Evolutionary conservation across 2,797 vertebrate genomes (phyloP).

Genomic region (Alcedo quadribrachys): DNA sequence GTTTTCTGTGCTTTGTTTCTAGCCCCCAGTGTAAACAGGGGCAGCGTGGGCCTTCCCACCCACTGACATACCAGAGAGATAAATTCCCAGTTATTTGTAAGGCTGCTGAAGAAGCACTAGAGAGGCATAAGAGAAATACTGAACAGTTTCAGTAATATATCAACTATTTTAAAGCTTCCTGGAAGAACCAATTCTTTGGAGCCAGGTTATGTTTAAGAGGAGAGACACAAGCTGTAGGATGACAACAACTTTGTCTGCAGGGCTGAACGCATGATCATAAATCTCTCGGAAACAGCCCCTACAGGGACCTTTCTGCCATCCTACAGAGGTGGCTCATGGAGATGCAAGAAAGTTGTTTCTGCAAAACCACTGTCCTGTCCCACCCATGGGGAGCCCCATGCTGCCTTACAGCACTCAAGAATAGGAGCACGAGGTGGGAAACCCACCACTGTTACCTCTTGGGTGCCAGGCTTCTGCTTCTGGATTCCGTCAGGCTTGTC

Average conservation of each 20-base stretch:
- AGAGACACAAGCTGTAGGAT: background rate
- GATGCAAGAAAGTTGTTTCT: background rate
- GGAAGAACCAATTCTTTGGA: background rate
- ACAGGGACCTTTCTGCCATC: background rate
- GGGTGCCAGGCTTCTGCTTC: background rate
- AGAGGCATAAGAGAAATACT: background rate
- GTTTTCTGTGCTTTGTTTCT: background rate
- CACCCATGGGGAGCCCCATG: background rate
- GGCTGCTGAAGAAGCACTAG: background rate
- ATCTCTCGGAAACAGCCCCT: background rate
- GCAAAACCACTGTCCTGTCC: too few relatives aligned
- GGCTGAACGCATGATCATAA: background rate
- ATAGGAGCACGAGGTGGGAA: accelerated
- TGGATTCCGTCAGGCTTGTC: background rate
- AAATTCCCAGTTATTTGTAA: background rate
- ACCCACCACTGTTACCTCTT: accelerated
- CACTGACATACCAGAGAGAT: background rate
- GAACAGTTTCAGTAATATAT: background rate
- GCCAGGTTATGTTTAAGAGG: background rate
- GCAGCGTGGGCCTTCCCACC: background rate
- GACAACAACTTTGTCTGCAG: background rate
- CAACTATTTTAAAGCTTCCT: background rate
- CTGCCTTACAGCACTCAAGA: background rate
- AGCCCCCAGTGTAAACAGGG: background rate
- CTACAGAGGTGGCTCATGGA: accelerated